Evolutionary conservation across 2,888 invertebrate genomes (phyloP).

Genomic region (Metellina segmentata): DNA sequence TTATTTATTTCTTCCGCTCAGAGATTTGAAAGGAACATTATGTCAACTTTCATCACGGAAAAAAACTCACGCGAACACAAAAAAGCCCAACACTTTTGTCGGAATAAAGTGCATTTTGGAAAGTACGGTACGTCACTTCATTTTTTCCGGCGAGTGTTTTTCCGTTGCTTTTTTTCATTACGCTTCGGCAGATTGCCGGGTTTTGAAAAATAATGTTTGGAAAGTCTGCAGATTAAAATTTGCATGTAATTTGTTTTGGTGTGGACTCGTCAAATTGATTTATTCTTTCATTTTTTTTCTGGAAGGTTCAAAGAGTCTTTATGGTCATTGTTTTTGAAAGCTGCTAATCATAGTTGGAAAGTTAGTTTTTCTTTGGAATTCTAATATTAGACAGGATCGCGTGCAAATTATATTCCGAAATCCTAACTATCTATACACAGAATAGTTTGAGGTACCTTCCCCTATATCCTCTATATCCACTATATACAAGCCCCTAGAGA

Average conservation of each 20-base stretch:
- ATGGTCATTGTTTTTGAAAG: no score
- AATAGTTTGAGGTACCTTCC: no score
- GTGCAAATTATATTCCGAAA: no score
- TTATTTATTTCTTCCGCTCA: conserved; percentile 21
- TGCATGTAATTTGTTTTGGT: neutral
- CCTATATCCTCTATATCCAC: no score
- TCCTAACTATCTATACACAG: no score
- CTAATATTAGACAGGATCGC: no score
- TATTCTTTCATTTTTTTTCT: no score
- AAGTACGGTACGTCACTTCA: neutral
- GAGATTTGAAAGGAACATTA: conserved; percentile 15
- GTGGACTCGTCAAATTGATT: neutral
- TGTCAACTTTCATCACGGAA: conserved; percentile 11
- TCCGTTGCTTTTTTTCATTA: neutral
- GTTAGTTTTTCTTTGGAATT: no score
- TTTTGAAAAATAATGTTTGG: neutral
- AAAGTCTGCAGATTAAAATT: neutral
- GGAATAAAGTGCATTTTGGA: neutral
- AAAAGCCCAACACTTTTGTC: neutral
- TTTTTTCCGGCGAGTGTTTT: neutral
- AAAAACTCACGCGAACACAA: neutral
- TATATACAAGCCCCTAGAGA: no score
- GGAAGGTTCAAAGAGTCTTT: no score
- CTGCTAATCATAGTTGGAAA: no score
- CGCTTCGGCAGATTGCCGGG: neutral